These are phyloP conservation scores for Epinephelus cyanopodus DNA, from an alignment of 2,113 vertebrate species.

Conservation along the genomic window DNA sequence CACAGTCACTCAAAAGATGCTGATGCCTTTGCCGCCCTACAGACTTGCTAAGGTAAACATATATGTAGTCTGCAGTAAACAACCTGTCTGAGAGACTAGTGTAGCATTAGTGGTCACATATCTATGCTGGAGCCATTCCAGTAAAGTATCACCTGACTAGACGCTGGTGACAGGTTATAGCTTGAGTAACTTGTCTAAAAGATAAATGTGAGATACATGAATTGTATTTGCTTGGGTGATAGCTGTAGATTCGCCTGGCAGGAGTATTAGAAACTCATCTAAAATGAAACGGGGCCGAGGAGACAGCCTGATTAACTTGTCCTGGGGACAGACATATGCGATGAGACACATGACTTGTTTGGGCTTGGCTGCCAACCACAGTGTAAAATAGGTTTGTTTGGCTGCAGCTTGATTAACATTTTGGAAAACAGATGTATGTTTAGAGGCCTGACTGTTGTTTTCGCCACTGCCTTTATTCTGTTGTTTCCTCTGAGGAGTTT, in stretches of 20 bases:
- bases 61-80: not conserved
- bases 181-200: constrained; percentile 43
- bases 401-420: constrained; percentile 55
- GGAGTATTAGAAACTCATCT: constrained; percentile 60
- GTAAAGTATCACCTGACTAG: constrained; percentile 26
- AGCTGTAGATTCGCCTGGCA: constrained; percentile 47
- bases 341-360: constrained; percentile 55
- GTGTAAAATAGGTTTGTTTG: constrained; percentile 59
- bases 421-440: constrained; percentile 51
- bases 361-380: constrained; percentile 36
- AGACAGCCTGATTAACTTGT: constrained; percentile 71
- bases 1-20: not conserved
- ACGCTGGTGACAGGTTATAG: constrained; percentile 32
- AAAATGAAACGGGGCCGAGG: constrained; percentile 56
- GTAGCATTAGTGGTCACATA: constrained; percentile 11
- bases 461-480: constrained; percentile 22
- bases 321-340: constrained; percentile 66
- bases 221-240: constrained; percentile 60
- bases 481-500: constrained; percentile 29
- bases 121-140: constrained; percentile 27
- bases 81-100: constrained; percentile 16
- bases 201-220: constrained; percentile 41
- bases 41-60: constrained; percentile 16
- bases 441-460: constrained; percentile 44
- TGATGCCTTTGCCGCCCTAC: not conserved